Evolutionary conservation across 2,797 vertebrate genomes (phyloP), one percentile per base, ranked within the genome.

Genomic region (Periparus ater): DNA sequence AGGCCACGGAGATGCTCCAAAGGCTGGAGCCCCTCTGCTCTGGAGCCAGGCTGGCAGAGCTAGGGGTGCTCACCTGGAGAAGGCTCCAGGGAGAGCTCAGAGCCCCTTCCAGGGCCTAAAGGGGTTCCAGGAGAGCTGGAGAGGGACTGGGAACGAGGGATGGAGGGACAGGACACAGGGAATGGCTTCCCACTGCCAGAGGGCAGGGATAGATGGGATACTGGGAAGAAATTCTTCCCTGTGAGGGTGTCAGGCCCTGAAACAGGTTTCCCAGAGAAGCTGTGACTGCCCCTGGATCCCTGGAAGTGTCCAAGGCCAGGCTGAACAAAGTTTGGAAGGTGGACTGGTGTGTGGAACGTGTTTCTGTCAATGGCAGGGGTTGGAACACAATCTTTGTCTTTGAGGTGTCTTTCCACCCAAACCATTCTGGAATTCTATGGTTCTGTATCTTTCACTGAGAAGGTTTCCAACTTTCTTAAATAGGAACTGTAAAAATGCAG

Each of bases 371-470:
- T 17, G 36, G 61, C 12, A 67, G 17, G 32, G 6, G 13, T 1
- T 61, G 48, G 23, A 44, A 61, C 1, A 2, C 0, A 1, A 34
- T 20, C n/a, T n/a, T n/a, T 25, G 8, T 1, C 3, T 45, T 30
- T 19, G 22, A 74, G 17, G 17, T 44, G 12, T 5, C 12, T 48
- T 78, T 26, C 27, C 38, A 34, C 20, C 20, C 48, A 57, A 38
- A 55, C 29, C 23, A 55, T 18, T 16, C 54, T 19, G 8, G 57
- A 53, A 44, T 62, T 55, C 17, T 4, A 1, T 20, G 29, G 15
- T 38, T 74, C n/a, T 57, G 4, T 61, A 16, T 38, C 86, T 75
- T 70, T 65, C 10, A 7, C 27, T 58, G 42, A 5, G 32, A 18
- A 58, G 14, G 14, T 9, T 67, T 61, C 36, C 6, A 42, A 23